Evolutionary conservation across 2,113 vertebrate species (phyloP), one percentile per base, ranked within the genome.

Genomic region (Manacus vitellinus): DNA sequence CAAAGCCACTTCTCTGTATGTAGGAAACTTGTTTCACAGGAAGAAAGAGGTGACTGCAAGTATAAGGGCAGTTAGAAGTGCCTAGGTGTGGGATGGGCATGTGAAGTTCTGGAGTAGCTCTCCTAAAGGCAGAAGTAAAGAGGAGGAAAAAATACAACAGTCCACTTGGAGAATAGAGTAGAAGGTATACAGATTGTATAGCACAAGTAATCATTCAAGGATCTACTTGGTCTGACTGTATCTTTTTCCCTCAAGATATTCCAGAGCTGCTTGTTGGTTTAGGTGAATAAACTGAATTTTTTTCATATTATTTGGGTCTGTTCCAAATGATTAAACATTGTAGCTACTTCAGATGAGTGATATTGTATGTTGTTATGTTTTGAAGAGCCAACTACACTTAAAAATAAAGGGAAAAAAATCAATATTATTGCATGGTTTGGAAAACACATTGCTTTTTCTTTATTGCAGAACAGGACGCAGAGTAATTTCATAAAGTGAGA

Each of bases 401-500:
- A 84, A 89, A 89, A 62, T 37, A 13, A 30, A 86, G 33, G 3
- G 0, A 12, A n/a, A 71, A n/a, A 86, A 77, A 61, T 79, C 65
- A 92, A 39, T 92, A 93, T 67, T 59, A 65, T 62, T 62, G 20
- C n/a, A n/a, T 17, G 33, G 7, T 63, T 70, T 63, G 46, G 59
- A 79, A 92, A 87, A 66, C 1, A 33, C 25, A 27, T 52, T 66
- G 47, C 65, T 92, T 91, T 85, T 79, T 71, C 59, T 72, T 80
- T 78, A 65, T 70, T 59, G 59, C 23, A 88, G 49, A 93, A 90
- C 6, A 82, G 18, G 21, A 74, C 84, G 62, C 39, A 58, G 19
- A 35, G 46, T 79, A 76, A 95, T 91, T 93, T 93, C 68, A 93
- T 66, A 49, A 92, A 94, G n/a, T 47, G 73, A 81, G 61, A 68